Evolutionary conservation across 2,113 vertebrate species (phyloP).

Genomic region (Alosa alosa): DNA sequence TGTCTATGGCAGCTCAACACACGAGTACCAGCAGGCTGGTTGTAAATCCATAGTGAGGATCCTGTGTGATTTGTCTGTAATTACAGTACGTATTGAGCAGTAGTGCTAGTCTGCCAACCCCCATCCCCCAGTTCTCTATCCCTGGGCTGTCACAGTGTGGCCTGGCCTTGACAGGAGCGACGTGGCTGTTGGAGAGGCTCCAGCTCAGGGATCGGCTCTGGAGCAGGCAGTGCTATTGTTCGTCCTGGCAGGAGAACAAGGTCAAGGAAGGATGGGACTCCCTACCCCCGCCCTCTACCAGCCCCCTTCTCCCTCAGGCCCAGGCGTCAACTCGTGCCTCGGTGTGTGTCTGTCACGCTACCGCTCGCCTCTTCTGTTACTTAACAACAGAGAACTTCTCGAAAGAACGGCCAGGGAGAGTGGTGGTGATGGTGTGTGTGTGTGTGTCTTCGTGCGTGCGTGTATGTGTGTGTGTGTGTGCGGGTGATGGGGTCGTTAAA

Average conservation of each 20-base stretch:
- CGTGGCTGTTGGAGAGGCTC: constrained; percentile 36
- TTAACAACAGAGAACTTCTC: neutral
- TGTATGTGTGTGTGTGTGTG: neutral
- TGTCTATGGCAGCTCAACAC: neutral
- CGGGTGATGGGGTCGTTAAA: neutral
- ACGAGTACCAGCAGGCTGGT: neutral
- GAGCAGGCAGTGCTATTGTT: constrained; percentile 58
- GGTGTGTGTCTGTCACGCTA: neutral
- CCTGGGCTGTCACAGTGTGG: constrained; percentile 16
- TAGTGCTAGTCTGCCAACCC: neutral
- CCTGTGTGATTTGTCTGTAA: neutral
- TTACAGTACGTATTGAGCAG: neutral
- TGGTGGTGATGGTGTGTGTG: neutral
- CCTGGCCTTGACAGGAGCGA: neutral
- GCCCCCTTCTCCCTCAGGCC: too few relatives aligned
- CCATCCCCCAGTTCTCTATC: neutral
- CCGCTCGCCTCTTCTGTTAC: neutral
- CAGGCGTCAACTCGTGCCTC: neutral
- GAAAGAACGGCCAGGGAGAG: neutral
- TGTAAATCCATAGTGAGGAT: neutral
- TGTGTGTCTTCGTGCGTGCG: neutral
- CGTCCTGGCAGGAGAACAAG: constrained; percentile 51
- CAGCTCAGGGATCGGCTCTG: neutral
- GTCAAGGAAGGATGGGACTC: constrained; percentile 46
- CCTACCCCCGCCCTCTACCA: neutral